phyloP scores from a whole-genome alignment of 2,113 vertebrate genomes.

The Pandion haliaetus region DNA sequence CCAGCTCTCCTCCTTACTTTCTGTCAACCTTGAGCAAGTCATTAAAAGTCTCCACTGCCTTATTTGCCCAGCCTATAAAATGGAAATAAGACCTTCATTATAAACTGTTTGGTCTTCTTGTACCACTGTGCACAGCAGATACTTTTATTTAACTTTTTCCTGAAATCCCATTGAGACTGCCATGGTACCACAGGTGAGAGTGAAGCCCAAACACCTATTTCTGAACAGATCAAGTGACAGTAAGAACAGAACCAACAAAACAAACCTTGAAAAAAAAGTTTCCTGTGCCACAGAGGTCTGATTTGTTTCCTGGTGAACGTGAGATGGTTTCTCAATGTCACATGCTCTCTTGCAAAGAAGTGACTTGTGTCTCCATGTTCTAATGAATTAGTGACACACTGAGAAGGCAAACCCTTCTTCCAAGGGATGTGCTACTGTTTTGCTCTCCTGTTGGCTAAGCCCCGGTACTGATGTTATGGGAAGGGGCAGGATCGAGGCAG shows the following conservation, averaged over 20 bases:
- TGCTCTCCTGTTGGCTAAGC: not conserved
- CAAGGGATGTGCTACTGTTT: not conserved
- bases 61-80: not conserved
- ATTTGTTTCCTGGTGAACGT: slow-evolving; percentile 33
- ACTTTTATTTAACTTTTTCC: not conserved
- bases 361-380: not conserved
- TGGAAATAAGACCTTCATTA: not conserved
- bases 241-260: not conserved
- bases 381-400: not conserved
- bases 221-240: not conserved
- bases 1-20: not conserved
- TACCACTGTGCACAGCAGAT: not conserved
- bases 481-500: not conserved
- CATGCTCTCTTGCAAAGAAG: slow-evolving; percentile 23
- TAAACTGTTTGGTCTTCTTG: not conserved
- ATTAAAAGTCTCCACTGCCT: not conserved
- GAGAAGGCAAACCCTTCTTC: not conserved
- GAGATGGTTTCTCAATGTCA: not conserved
- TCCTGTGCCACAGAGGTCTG: not conserved
- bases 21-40: not conserved
- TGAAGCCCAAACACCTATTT: not conserved
- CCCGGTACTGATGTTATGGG: not conserved
- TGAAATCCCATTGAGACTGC: not conserved
- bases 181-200: not conserved
- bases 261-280: not conserved